Conservation (phyloP, 2,113 vertebrate species). For the Cyrtonyx montezumae region DNA sequence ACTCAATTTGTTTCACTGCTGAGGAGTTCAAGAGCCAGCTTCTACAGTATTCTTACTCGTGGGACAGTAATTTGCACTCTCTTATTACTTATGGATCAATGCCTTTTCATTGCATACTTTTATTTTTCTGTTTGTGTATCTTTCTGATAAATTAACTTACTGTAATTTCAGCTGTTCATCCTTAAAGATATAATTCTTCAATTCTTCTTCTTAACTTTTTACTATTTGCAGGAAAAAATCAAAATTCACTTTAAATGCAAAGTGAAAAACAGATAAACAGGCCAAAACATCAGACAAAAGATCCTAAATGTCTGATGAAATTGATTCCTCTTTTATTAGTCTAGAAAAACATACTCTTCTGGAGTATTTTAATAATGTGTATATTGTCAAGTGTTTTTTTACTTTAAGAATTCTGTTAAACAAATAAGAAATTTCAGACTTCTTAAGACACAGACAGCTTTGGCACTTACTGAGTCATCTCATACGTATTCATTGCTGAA, state of each 20-base stretch:
- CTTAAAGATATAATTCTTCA: background rate
- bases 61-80: background rate
- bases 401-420: background rate
- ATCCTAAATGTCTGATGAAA: rapidly evolving
- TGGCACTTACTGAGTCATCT: constrained; percentile 22
- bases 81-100: background rate
- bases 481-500: background rate
- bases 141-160: background rate
- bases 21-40: background rate
- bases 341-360: background rate
- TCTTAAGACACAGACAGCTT: constrained; percentile 5
- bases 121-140: background rate
- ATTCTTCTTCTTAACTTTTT: too few species aligned
- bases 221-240: background rate
- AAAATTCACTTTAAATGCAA: background rate
- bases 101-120: background rate
- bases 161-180: background rate
- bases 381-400: background rate
- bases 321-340: background rate
- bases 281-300: background rate
- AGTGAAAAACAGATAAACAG: background rate
- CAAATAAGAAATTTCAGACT: constrained; percentile 14
- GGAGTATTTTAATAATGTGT: background rate
- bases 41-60: background rate
- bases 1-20: background rate